Conservation (phyloP, 1,140 invertebrate genomes). For the Proctacanthus coquilletti region DNA sequence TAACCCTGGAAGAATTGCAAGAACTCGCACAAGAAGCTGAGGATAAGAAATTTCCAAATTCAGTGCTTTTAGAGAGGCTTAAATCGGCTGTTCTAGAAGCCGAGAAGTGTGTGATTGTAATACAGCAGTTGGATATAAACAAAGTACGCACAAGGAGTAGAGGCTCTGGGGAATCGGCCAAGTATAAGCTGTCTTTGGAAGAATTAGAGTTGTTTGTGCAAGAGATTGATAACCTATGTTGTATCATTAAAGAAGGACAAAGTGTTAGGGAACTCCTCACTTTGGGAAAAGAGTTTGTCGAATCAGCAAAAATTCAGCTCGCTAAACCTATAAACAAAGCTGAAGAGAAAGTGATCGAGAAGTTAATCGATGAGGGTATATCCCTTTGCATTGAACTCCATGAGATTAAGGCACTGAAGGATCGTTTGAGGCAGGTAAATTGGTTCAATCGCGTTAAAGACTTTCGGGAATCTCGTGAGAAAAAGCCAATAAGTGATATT, state of each 20-base stretch:
- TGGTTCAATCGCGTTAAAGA: conserved; percentile 27
- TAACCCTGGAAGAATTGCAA: conserved; percentile 46
- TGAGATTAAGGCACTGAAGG: conserved; percentile 53
- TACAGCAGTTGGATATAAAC: conserved; percentile 68
- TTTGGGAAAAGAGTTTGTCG: conserved; percentile 53
- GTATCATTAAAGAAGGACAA: conserved; percentile 63
- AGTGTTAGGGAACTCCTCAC: conserved; percentile 24
- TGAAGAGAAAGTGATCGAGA: conserved; percentile 48
- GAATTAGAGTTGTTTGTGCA: conserved; percentile 76
- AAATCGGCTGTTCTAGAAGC: conserved; percentile 46
- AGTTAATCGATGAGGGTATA: conserved; percentile 57
- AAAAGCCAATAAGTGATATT: conserved; percentile 59
- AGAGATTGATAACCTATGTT: conserved; percentile 72
- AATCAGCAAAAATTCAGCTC: conserved; percentile 39
- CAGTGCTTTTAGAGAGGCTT: conserved; percentile 63
- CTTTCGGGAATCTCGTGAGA: conserved; percentile 21
- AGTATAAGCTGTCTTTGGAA: conserved; percentile 73
- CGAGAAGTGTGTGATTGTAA: conserved; percentile 83
- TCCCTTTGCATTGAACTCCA: conserved; percentile 75
- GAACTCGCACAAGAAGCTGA: conserved; percentile 60
- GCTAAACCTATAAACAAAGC: conserved; percentile 42
- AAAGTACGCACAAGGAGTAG: conserved; percentile 68
- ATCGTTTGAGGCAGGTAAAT: conserved; percentile 53
- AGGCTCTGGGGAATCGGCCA: conserved; percentile 55
- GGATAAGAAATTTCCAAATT: conserved; percentile 69